Evolutionary conservation across 2,888 invertebrate genomes (phyloP).

Genomic region (Empis livida): DNA sequence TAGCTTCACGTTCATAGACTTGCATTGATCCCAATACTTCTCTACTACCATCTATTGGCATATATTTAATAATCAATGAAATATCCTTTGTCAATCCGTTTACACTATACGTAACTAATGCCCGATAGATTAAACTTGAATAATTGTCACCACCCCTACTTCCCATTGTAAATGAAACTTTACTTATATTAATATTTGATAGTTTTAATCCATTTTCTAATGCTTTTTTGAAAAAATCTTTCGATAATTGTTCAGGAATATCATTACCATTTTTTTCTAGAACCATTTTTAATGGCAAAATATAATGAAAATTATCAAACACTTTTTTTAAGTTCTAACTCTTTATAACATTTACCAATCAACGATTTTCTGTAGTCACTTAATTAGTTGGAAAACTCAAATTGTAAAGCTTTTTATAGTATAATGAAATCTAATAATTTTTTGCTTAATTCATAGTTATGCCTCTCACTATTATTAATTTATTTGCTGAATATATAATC

Average conservation of each 20-base stretch:
- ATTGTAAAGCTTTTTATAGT: too few relatives aligned
- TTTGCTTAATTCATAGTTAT: too few relatives aligned
- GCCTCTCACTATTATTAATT: too few relatives aligned
- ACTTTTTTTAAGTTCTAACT: too few relatives aligned
- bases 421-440: too few relatives aligned
- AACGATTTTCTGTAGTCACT: too few relatives aligned
- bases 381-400: too few relatives aligned
- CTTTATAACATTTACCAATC: too few relatives aligned
- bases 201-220: conserved; percentile 28
- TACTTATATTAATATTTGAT: conserved; percentile 25
- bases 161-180: conserved; percentile 24
- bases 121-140: conserved; percentile 31
- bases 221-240: conserved; percentile 28
- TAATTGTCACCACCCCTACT: conserved; percentile 32
- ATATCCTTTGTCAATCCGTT: conserved; percentile 15
- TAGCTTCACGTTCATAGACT: conserved; percentile 36
- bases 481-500: too few relatives aligned
- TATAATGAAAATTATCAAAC: too few relatives aligned
- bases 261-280: conserved; percentile 4
- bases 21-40: conserved; percentile 34
- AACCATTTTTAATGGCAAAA: background rate
- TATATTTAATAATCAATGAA: conserved; percentile 23
- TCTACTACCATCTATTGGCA: conserved; percentile 33
- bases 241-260: conserved; percentile 6
- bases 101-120: conserved; percentile 6